Conservation (phyloP, 2,888 invertebrate species). For the Labia minor region DNA sequence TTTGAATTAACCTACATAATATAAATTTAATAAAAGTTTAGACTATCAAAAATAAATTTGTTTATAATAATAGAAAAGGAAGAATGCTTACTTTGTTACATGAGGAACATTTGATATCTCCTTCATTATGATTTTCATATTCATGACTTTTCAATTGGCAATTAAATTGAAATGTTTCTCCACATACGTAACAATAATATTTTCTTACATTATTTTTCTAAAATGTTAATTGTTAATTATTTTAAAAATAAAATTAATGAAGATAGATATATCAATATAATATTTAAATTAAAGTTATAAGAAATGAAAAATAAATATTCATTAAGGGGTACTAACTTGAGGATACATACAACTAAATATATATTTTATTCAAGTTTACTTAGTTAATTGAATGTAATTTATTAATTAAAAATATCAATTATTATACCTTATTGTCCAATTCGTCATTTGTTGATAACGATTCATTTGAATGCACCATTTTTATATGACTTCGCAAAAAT, state of each 20-base stretch:
- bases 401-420: too few relatives aligned
- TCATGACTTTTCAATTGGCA: constrained; percentile 33
- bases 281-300: too few relatives aligned
- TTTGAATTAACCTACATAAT: too few relatives aligned
- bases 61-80: too few relatives aligned
- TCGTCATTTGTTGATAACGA: background rate
- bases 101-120: constrained; percentile 27
- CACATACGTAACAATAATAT: constrained; percentile 34
- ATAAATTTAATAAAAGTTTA: too few relatives aligned
- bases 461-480: constrained; percentile 19
- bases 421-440: background rate
- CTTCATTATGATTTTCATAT: constrained; percentile 29
- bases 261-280: too few relatives aligned
- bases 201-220: constrained; percentile 18
- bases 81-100: constrained; percentile 29
- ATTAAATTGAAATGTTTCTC: constrained; percentile 33
- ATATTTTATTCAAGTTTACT: too few relatives aligned
- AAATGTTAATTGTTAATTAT: background rate
- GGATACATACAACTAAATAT: too few relatives aligned
- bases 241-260: constrained; percentile 8
- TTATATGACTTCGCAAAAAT: constrained; percentile 25
- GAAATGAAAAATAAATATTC: too few relatives aligned
- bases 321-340: too few relatives aligned
- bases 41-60: too few relatives aligned
- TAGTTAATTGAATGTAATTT: too few relatives aligned